phyloP scores from a whole-genome alignment of 2,113 vertebrate genomes.

The Neodontobutis hainanensis region DNA sequence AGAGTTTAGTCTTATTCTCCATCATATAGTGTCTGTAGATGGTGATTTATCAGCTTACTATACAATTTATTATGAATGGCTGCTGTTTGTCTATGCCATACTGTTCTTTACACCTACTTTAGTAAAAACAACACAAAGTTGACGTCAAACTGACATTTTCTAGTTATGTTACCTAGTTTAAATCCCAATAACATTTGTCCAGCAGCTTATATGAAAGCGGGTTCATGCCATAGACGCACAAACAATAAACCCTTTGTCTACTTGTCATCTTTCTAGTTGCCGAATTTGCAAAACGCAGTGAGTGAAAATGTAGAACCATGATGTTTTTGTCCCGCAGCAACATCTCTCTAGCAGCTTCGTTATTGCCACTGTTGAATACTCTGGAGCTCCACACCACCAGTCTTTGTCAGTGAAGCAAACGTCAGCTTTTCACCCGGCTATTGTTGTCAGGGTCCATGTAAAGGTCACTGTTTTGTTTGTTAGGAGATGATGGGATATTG shows the following conservation, averaged over 20 bases:
- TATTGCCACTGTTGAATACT: constrained; percentile 57
- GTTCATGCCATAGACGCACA: neutral
- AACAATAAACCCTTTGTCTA: neutral
- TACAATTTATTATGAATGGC: constrained; percentile 46
- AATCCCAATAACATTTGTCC: too few species aligned
- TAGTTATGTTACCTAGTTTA: constrained; percentile 10
- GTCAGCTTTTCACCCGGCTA: constrained; percentile 64
- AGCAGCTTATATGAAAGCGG: too few species aligned
- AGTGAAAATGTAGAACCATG: constrained; percentile 49
- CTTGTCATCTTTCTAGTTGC: neutral
- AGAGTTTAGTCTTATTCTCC: constrained; percentile 37
- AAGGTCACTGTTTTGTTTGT: constrained; percentile 55
- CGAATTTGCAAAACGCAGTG: constrained; percentile 31
- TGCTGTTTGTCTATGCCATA: constrained; percentile 17
- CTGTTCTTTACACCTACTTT: constrained; percentile 6
- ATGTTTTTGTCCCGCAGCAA: constrained; percentile 31
- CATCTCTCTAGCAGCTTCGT: constrained; percentile 62
- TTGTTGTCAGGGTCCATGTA: constrained; percentile 52
- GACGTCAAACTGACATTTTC: constrained; percentile 4
- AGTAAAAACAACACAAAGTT: neutral
- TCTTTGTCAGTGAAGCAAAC: constrained; percentile 43
- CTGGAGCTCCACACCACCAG: constrained; percentile 22
- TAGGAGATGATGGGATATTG: constrained; percentile 22
- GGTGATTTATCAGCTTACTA: constrained; percentile 46
- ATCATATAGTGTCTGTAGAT: constrained; percentile 39